Evolutionary conservation across 53 echinoderm and acorn worm species (phyloP), one percentile per base, ranked within the genome.

Genomic region (Luidia sarsii): DNA sequence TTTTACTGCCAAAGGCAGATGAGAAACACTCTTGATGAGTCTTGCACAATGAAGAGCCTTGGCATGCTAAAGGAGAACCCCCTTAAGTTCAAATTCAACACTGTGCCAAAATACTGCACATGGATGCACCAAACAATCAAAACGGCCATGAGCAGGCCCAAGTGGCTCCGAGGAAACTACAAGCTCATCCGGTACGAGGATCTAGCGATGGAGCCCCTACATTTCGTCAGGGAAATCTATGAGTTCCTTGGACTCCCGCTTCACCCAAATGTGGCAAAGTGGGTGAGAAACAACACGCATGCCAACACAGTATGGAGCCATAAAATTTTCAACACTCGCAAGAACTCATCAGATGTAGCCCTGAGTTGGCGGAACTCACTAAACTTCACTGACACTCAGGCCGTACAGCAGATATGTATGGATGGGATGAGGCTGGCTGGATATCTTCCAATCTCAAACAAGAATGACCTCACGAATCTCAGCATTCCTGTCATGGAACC

Each of bases 121-220:
- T 95, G 95, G 95, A 92, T 92, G 88, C 71, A 85, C 6, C 82
- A 89, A 21, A 92, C 92, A 22, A 61, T 95, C 24, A 51, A 50
- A 11, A 60, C 45, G 18, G 95, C 86, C 21, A 43, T 85, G 29
- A 35, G 84, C 9, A 79, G 68, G 36, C 95, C 95, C 1, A 43
- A 57, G 0, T 95, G 95, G 95, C 66, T 92, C 5, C 67, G 50
- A 82, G 85, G 71, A 13, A 90, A 71, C 37, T 95, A 95, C 48
- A 92, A 90, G 55, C 79, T 95, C 49, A 87, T 95, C 34, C 85
- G 95, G 3, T 95, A 92, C 67, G 95, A 95, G 34, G 95, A 95
- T 52, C 68, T 95, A 29, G 92, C 95, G 2, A 15, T 41, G 16
- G 88, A 92, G 1, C 95, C 95, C 20, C 27, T 95, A 7, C 64